Conservation (phyloP, 2,797 vertebrate species). For the Halcyon smyrnensis region DNA sequence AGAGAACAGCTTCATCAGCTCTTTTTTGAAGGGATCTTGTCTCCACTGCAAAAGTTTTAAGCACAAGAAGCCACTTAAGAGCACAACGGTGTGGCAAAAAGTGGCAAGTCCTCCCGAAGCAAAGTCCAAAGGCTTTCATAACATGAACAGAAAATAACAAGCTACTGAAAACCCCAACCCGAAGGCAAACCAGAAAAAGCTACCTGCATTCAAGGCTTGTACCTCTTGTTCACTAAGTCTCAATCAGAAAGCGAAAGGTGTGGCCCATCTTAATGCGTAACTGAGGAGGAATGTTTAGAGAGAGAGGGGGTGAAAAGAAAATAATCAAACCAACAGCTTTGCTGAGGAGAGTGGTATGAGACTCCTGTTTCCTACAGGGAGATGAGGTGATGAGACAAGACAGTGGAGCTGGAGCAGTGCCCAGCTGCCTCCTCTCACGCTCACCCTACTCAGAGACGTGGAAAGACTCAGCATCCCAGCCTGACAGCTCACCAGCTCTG, state of each 20-base stretch:
- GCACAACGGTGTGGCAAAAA: not conserved
- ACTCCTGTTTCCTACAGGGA: not conserved
- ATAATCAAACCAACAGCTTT: not conserved
- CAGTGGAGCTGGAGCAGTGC: accelerated
- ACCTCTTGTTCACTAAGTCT: not conserved
- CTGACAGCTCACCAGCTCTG: not conserved
- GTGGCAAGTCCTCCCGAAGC: not conserved
- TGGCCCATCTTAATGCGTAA: not conserved
- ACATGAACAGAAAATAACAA: not conserved
- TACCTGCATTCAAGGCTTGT: not conserved
- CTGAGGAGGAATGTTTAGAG: not conserved
- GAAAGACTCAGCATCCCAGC: not conserved
- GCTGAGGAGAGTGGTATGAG: not conserved
- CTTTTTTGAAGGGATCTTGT: not conserved
- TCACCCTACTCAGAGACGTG: not conserved
- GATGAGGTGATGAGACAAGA: not conserved
- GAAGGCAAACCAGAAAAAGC: not conserved
- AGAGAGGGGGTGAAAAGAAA: not conserved
- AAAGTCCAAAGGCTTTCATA: not conserved
- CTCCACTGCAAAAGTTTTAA: not conserved
- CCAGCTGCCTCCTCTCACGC: not conserved
- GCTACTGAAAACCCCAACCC: not conserved
- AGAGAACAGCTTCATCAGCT: not conserved
- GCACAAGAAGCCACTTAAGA: not conserved
- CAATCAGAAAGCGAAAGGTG: not conserved